Evolutionary conservation across 2,888 invertebrate genomes (phyloP).

Genomic region (Diarsia dahlii): DNA sequence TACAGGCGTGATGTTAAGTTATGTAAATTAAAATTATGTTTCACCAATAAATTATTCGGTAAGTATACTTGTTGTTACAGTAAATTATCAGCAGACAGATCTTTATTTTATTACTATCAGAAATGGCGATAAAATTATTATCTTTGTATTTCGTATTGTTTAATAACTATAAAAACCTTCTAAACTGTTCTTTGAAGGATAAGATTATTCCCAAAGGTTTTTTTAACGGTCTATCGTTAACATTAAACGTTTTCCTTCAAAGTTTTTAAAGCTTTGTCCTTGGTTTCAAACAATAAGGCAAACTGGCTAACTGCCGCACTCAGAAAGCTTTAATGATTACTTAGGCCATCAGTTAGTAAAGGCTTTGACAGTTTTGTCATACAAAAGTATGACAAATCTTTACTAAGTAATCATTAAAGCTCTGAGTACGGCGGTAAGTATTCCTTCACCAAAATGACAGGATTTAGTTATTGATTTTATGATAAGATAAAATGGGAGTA

Average conservation of each 20-base stretch:
- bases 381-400: no score
- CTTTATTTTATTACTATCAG: neutral
- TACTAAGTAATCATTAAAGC: no score
- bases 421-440: no score
- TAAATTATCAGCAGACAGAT: neutral
- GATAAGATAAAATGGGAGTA: neutral
- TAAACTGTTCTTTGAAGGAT: neutral
- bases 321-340: no score
- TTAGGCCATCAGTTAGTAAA: no score
- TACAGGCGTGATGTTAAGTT: no score
- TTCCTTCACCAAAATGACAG: neutral
- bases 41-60: neutral
- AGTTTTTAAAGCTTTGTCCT: slow-evolving; percentile 32
- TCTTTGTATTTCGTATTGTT: slow-evolving; percentile 5
- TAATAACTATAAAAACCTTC: slow-evolving; percentile 20
- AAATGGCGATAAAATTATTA: slow-evolving; percentile 6
- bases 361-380: no score
- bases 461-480: neutral
- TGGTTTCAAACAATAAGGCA: slow-evolving; percentile 10
- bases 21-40: neutral
- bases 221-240: slow-evolving; percentile 34
- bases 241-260: slow-evolving; percentile 17
- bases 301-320: no score
- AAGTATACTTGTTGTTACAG: neutral
- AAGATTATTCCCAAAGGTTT: slow-evolving; percentile 9